These are phyloP conservation scores for Schlechtendalia chinensis DNA, from an alignment of 1,140 invertebrate genomes.

Conservation along the genomic window DNA sequence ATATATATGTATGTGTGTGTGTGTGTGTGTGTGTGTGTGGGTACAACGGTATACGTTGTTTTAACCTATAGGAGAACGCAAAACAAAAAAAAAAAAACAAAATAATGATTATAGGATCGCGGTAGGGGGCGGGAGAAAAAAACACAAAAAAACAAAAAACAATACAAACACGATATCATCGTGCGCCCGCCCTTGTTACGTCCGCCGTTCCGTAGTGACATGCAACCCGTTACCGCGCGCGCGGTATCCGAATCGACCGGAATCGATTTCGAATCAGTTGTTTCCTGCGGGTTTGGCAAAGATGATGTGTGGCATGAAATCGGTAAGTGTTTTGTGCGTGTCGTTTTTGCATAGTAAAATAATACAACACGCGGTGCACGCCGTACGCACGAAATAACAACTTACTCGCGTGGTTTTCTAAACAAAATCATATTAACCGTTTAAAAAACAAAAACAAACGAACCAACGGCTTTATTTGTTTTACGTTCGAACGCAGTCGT, in stretches of 20 bases:
- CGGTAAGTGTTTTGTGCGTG: slow-evolving; percentile 23
- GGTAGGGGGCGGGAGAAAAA: neutral
- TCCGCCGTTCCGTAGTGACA: neutral
- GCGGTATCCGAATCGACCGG: neutral
- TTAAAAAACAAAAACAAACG: no score
- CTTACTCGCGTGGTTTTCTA: no score
- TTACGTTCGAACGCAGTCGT: no score
- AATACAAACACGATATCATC: neutral
- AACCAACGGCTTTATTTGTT: no score
- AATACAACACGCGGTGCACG: no score
- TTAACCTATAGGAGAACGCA: no score
- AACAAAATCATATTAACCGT: no score
- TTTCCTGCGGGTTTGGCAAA: slow-evolving; percentile 1
- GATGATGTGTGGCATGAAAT: slow-evolving; percentile 29
- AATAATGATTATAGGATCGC: neutral
- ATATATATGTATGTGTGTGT: no score
- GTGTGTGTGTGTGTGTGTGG: no score
- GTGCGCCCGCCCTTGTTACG: neutral
- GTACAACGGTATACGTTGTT: no score
- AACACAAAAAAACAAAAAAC: neutral
- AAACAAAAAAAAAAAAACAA: no score
- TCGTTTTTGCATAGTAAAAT: neutral
- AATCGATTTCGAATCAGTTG: slow-evolving; percentile 6
- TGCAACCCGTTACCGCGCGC: neutral
- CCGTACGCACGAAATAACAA: no score